phyloP scores from a whole-genome alignment of 2,113 vertebrate species.

The Paramisgurnus dabryanus region DNA sequence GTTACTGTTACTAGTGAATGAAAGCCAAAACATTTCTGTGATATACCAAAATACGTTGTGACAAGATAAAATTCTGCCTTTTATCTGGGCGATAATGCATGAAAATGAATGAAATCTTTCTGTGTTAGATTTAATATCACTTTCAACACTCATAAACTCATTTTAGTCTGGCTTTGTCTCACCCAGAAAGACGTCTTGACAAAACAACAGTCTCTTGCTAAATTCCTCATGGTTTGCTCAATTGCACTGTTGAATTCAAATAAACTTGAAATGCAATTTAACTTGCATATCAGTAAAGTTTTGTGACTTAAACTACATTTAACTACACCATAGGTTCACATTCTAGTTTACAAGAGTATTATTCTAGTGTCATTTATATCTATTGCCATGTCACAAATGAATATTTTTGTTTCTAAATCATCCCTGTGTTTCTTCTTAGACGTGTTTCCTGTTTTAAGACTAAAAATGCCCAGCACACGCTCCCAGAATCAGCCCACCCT shows the following conservation, averaged over 20 bases:
- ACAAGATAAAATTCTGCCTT: background rate
- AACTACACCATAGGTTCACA: too few species aligned
- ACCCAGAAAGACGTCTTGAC: background rate
- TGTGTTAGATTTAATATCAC: background rate
- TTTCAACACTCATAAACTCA: background rate
- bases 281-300: too few species aligned
- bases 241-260: background rate
- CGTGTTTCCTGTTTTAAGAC: background rate
- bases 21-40: too few species aligned
- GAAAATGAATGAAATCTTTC: background rate
- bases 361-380: too few species aligned
- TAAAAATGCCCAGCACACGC: slow-evolving; percentile 81
- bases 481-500: slow-evolving; percentile 80
- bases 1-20: too few species aligned
- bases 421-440: background rate
- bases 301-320: too few species aligned
- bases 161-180: background rate
- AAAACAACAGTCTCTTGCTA: background rate
- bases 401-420: background rate
- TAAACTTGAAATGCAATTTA: background rate
- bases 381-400: too few species aligned
- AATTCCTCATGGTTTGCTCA: background rate
- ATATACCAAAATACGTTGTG: background rate
- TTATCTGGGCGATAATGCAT: background rate
- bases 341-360: too few species aligned